Percentiles rank a stretch among this genome's conserved stretches.
Conservation (phyloP, 2,797 vertebrate genomes). For the Muraenolepis orangiensis region DNA sequence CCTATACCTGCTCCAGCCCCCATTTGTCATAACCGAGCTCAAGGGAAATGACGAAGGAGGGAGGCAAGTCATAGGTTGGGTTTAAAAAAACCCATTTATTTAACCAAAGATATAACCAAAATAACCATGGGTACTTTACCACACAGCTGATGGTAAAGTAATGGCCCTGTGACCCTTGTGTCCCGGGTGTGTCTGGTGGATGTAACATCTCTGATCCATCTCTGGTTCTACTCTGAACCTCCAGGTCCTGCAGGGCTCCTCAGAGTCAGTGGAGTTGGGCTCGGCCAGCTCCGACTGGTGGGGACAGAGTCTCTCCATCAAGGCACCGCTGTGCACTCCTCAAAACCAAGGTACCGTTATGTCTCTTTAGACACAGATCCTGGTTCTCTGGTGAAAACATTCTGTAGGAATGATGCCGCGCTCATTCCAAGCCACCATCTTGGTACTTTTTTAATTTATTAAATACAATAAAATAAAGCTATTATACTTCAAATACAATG, state of each 20-base stretch:
- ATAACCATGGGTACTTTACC: too few species aligned
- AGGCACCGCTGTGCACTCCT: background rate
- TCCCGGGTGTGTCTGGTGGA: background rate
- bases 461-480: too few species aligned
- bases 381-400: background rate
- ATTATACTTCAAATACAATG: too few species aligned
- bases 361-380: background rate
- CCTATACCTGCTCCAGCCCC: too few species aligned
- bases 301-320: conserved; percentile 19
- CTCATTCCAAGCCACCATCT: background rate
- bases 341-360: background rate
- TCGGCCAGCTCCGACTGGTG: conserved; percentile 73
- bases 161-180: too few species aligned
- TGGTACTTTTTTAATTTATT: background rate
- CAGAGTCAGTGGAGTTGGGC: conserved; percentile 76
- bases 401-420: background rate
- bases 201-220: background rate
- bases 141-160: too few species aligned
- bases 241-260: conserved; percentile 83
- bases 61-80: too few species aligned
- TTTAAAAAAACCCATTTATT: too few species aligned
- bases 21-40: too few species aligned
- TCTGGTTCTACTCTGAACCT: conserved; percentile 14
- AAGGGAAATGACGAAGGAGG: too few species aligned
- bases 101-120: too few species aligned